Conservation (phyloP, 2,888 invertebrate genomes). For the Nephrotoma guestfalica region DNA sequence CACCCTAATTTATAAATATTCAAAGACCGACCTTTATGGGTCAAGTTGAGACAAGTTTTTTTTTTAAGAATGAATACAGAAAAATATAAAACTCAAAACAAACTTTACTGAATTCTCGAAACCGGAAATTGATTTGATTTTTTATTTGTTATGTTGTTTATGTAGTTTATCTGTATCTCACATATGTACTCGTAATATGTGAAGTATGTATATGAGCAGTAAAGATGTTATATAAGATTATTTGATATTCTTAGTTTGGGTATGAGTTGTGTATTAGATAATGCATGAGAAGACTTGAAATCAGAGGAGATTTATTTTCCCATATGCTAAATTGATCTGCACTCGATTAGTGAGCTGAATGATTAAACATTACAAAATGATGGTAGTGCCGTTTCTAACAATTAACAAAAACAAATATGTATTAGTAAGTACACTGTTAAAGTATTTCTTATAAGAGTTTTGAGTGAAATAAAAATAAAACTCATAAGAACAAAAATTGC, state of each 20-base stretch:
- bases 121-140: background rate
- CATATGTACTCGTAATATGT: background rate
- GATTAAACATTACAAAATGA: no score
- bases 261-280: background rate
- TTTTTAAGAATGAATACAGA: background rate
- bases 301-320: no score
- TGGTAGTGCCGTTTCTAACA: no score
- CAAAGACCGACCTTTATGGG: background rate
- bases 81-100: background rate
- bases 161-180: background rate
- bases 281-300: no score
- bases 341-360: no score
- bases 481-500: no score
- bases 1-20: background rate
- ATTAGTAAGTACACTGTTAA: no score
- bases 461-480: no score
- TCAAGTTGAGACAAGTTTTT: background rate
- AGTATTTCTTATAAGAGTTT: no score
- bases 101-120: background rate
- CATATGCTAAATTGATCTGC: no score
- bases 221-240: background rate
- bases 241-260: background rate
- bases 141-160: background rate
- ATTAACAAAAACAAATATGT: no score
- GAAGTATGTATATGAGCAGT: background rate